Percentiles rank a stretch among this genome's conserved stretches.
Conservation (phyloP, 1,140 invertebrate genomes). For the Heliothis subflexa region DNA sequence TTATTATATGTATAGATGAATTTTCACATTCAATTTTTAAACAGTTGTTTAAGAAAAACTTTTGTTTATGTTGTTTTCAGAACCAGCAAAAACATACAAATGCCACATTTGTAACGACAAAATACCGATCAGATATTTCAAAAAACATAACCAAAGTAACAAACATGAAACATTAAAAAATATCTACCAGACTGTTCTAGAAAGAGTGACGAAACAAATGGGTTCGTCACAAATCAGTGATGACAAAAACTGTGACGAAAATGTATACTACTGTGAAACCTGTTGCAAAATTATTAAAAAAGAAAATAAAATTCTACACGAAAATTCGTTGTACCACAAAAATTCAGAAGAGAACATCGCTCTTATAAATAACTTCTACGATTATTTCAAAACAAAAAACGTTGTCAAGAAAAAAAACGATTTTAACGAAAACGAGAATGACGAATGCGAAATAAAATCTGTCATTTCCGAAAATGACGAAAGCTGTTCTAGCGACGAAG, state of each 20-base stretch:
- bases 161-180: not conserved
- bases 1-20: no score
- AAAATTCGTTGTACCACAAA: not conserved
- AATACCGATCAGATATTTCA: not conserved
- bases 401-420: no score
- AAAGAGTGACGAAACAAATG: not conserved
- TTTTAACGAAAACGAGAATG: no score
- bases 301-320: not conserved
- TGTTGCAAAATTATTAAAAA: not conserved
- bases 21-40: no score
- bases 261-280: not conserved
- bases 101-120: not conserved
- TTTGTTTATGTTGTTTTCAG: no score
- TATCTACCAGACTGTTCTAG: not conserved
- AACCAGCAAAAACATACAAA: not conserved
- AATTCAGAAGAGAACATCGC: not conserved
- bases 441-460: no score
- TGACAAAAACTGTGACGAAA: not conserved
- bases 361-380: not conserved
- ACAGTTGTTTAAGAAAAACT: no score
- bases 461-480: no score
- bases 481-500: no score
- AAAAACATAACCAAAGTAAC: not conserved
- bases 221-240: not conserved
- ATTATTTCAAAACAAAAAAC: not conserved